phyloP scores from a whole-genome alignment of 2,888 invertebrate genomes.

The Odontomyia ornata region DNA sequence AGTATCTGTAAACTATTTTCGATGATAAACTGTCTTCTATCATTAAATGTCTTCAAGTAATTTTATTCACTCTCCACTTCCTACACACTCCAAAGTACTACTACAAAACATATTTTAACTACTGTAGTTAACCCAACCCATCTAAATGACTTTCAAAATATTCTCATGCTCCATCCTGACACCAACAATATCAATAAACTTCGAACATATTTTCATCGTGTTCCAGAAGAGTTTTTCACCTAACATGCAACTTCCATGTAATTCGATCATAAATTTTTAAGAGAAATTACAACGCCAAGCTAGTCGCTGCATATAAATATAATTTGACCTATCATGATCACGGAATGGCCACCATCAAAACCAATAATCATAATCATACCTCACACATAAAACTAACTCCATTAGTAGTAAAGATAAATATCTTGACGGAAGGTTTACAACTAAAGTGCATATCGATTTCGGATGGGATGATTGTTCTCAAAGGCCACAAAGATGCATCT shows the following conservation, averaged over 20 bases:
- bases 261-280: constrained; percentile 1
- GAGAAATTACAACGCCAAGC: too few relatives aligned
- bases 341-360: constrained; percentile 13
- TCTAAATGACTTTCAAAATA: too few relatives aligned
- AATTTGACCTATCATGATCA: constrained; percentile 33
- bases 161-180: too few relatives aligned
- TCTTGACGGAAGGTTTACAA: not conserved
- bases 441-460: constrained; percentile 13
- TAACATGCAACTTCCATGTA: constrained; percentile 37
- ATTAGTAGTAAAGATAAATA: constrained; percentile 43
- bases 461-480: not conserved
- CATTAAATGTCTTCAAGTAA: too few relatives aligned
- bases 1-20: too few relatives aligned
- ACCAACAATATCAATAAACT: too few relatives aligned
- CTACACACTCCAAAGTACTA: too few relatives aligned
- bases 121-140: too few relatives aligned
- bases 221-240: not conserved
- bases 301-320: not conserved
- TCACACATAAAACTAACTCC: constrained; percentile 43
- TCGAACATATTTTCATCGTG: not conserved
- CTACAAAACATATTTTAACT: too few relatives aligned
- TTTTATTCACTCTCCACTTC: too few relatives aligned
- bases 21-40: too few relatives aligned
- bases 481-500: not conserved
- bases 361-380: constrained; percentile 34